Evolutionary conservation across 92 coral and sea anemone genomes (phyloP).

Genomic region (Virgularia gustaviana): DNA sequence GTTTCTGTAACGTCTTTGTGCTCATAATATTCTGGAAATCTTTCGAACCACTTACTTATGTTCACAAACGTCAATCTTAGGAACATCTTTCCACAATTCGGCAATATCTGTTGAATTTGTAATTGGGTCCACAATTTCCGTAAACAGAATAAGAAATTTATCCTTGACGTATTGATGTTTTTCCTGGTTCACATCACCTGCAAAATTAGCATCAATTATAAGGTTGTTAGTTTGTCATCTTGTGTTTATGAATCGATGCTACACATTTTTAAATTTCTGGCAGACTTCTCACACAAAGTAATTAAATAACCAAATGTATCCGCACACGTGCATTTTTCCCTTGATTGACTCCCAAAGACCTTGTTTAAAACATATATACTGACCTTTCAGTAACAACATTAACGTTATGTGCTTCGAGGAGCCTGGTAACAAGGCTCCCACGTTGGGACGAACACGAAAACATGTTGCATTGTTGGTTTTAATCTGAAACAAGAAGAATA

Average conservation of each 20-base stretch:
- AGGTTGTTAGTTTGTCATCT: not conserved
- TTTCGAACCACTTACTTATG: conserved; percentile 25
- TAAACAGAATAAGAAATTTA: conserved; percentile 28
- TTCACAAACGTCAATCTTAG: not conserved
- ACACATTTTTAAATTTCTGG: too few relatives aligned
- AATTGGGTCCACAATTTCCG: conserved; percentile 7
- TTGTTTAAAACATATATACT: too few relatives aligned
- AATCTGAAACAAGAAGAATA: not conserved
- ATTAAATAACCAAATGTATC: too few relatives aligned
- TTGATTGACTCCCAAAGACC: too few relatives aligned
- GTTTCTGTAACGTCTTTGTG: too few relatives aligned
- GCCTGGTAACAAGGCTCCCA: conserved; percentile 18
- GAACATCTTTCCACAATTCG: conserved; percentile 11
- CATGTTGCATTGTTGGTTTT: conserved; percentile 22
- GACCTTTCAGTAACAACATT: conserved; percentile 25
- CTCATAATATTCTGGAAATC: too few relatives aligned
- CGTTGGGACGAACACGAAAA: conserved; percentile 27
- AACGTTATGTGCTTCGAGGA: not conserved
- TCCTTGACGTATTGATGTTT: conserved; percentile 19
- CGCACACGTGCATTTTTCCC: too few relatives aligned
- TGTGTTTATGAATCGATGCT: too few relatives aligned
- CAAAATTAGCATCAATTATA: not conserved
- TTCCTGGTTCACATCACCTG: conserved; percentile 23
- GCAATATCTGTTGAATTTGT: conserved; percentile 9
- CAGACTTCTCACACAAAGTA: too few relatives aligned